These are phyloP conservation scores for Paralichthys olivaceus DNA, from an alignment of 2,113 vertebrate genomes.

Conservation along the genomic window DNA sequence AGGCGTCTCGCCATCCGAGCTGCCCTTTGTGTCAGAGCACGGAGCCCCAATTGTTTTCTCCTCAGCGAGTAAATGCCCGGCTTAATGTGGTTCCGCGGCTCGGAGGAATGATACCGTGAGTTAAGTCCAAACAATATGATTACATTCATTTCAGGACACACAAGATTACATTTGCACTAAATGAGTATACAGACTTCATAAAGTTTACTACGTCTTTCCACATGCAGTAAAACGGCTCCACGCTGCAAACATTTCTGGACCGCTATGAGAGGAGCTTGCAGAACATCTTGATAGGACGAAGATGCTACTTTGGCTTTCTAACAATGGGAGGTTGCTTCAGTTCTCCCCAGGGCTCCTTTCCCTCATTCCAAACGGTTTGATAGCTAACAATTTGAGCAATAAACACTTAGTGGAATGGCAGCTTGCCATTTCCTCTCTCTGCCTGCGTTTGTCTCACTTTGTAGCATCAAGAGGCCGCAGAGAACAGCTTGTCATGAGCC, in stretches of 20 bases:
- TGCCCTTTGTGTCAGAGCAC: conserved; percentile 44
- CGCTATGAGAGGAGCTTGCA: conserved; percentile 24
- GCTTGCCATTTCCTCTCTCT: background rate
- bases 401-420: conserved; percentile 54
- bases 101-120: conserved; percentile 19
- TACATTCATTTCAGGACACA: conserved; percentile 11
- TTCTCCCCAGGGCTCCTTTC: background rate
- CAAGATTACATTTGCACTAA: conserved; percentile 24
- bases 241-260: conserved; percentile 34
- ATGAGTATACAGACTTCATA: conserved; percentile 23
- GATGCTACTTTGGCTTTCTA: conserved; percentile 47
- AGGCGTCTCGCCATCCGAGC: conserved; percentile 50
- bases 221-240: conserved; percentile 53
- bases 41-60: conserved; percentile 72
- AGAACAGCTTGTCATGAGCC: conserved; percentile 20
- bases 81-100: conserved; percentile 59
- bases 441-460: conserved; percentile 21
- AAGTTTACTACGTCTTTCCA: conserved; percentile 38
- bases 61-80: conserved; percentile 57
- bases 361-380: conserved; percentile 21
- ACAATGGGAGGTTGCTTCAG: conserved; percentile 35
- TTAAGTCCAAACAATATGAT: background rate
- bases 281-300: conserved; percentile 37
- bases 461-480: conserved; percentile 40
- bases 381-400: conserved; percentile 45